Conservation (phyloP, 64 coral and sea anemone species). For the Montipora cactus region DNA sequence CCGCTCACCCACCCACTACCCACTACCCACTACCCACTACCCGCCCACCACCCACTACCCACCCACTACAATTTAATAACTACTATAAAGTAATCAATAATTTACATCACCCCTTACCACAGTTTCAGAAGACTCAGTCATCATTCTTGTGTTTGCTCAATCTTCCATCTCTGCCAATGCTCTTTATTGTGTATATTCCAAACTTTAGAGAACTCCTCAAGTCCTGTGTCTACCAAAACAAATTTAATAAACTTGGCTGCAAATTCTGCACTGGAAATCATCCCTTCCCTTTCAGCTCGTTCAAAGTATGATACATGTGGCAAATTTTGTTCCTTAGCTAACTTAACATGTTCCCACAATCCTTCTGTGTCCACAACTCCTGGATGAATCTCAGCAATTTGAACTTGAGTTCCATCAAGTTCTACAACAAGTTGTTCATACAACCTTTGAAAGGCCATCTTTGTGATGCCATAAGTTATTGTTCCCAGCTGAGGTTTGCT, state of each 20-base stretch:
- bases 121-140: not conserved
- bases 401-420: conserved; percentile 49
- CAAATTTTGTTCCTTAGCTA: conserved; percentile 67
- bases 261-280: conserved; percentile 52
- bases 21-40: too few relatives aligned
- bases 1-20: too few relatives aligned
- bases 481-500: conserved; percentile 59
- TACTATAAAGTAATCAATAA: too few relatives aligned
- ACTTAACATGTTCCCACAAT: conserved; percentile 77
- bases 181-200: conserved; percentile 72
- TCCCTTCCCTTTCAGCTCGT: conserved; percentile 61
- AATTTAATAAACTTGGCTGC: conserved; percentile 76
- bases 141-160: not conserved
- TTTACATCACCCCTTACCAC: not conserved
- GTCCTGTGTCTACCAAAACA: conserved; percentile 57
- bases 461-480: conserved; percentile 70
- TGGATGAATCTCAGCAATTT: conserved; percentile 58
- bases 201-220: conserved; percentile 69
- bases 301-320: conserved; percentile 80
- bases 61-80: too few relatives aligned
- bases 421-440: conserved; percentile 73
- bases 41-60: too few relatives aligned
- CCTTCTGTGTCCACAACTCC: conserved; percentile 79
- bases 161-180: conserved; percentile 71
- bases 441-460: conserved; percentile 80